Conservation (phyloP, 2,113 vertebrate species). For the Prunella fulvescens region DNA sequence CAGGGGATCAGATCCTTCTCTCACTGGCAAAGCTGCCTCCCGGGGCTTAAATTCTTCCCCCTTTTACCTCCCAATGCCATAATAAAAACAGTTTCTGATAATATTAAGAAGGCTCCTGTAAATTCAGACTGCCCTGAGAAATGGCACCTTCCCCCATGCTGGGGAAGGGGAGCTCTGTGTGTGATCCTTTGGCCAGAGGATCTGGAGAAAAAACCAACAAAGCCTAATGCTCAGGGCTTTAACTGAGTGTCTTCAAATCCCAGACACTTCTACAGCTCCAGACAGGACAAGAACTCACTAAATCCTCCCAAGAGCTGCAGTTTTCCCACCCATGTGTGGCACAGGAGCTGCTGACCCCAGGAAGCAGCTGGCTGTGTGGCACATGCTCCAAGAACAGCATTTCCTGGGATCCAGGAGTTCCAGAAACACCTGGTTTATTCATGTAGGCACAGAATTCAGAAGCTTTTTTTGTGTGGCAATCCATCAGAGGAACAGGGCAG, state of each 20-base stretch:
- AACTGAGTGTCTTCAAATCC: background rate
- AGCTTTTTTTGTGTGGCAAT: background rate
- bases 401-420: fast-evolving
- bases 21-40: background rate
- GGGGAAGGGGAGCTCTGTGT: background rate
- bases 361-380: background rate
- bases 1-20: background rate
- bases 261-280: background rate
- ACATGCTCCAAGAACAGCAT: background rate
- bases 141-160: fast-evolving
- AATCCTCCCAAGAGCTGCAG: background rate
- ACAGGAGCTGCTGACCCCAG: background rate
- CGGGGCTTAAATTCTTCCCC: background rate
- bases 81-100: background rate
- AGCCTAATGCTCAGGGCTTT: background rate
- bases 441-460: background rate
- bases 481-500: background rate
- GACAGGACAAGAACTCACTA: background rate
- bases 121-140: background rate
- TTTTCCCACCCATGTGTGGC: background rate
- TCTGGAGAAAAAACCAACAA: background rate
- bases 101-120: background rate
- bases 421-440: fast-evolving
- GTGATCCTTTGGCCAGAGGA: background rate
- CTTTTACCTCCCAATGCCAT: fast-evolving